A percentile compares a stretch with the other conserved stretches of the same genome.
Conservation (phyloP, 2,797 vertebrate species). For the Alcedo quadribrachys region DNA sequence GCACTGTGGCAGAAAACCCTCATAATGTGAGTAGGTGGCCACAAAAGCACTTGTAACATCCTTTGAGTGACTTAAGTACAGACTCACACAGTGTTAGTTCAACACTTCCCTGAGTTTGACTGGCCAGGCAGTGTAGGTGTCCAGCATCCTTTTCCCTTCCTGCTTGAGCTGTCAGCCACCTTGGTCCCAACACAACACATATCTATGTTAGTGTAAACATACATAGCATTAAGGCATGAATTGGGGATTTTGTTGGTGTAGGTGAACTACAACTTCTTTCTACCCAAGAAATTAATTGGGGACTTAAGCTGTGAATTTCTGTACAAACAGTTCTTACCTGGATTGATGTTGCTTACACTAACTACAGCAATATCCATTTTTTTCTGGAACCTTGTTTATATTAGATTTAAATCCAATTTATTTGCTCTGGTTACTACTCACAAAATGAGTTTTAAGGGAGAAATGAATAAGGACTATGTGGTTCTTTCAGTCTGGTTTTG, state of each 20-base stretch:
- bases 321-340: neutral
- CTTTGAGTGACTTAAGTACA: neutral
- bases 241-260: neutral
- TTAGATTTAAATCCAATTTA: neutral
- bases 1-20: neutral
- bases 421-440: neutral
- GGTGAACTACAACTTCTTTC: neutral
- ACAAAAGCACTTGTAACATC: neutral
- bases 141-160: neutral
- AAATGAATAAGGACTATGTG: neutral
- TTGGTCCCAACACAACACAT: neutral
- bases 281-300: neutral
- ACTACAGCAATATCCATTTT: neutral
- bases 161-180: neutral
- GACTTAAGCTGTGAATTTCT: neutral
- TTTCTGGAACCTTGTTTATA: neutral
- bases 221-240: neutral
- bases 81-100: neutral
- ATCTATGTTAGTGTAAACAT: neutral
- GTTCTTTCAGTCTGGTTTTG: neutral
- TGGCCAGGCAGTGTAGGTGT: fast-evolving
- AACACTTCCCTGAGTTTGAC: neutral
- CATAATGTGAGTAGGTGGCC: neutral
- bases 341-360: neutral
- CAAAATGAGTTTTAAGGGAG: neutral